Evolutionary conservation across 2,888 invertebrate species (phyloP), one percentile per base, ranked within the genome.

Genomic region (Cheilosia scutellata): DNA sequence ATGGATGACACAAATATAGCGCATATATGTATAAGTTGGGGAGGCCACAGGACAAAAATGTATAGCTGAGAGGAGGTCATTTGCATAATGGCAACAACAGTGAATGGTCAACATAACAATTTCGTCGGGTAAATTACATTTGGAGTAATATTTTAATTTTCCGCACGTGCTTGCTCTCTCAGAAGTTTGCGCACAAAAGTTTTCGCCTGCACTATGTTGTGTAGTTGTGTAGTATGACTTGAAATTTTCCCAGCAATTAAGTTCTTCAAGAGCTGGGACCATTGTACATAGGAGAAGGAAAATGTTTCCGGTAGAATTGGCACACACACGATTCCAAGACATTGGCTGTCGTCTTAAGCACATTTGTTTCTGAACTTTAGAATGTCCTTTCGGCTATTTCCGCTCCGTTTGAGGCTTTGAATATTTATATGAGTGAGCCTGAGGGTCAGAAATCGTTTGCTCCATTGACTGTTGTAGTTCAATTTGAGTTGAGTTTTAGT

Each of bases 231-330:
- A 40, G 44, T n/a, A n/a, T 51, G 27, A 27, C 74, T 70, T 65
- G 63, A 63, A 33, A 84, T 79, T 75, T 70, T 65, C 74, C 60
- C 65, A 57, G 55, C 78, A 83, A 83, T 83, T 83, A 78, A 74
- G 70, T 77, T 78, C 55, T 53, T 33, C 16, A 20, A 20, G 20
- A 20, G 20, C 20, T 20, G 20, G 20, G 20, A 51, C 27, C 4
- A 57, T 11, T 11, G 63, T 20, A 11, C 33, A 5, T 13, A 13
- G 20, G 37, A 25, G 55, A 49, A 49, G 37, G 40, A 33, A 53
- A 68, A 44, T 33, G 53, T 77, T 77, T 68, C 62, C 77, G 77
- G 70, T 29, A 70, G 62, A 70, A 62, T 47, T 63, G 53, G 11
- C 37, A 55, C 77, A 79, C 65, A 58, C 71, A 65, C 71, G 51